Percentiles rank a stretch among this genome's conserved stretches.
Conservation (phyloP, 2,113 vertebrate genomes). For the Syngnathus typhle region DNA sequence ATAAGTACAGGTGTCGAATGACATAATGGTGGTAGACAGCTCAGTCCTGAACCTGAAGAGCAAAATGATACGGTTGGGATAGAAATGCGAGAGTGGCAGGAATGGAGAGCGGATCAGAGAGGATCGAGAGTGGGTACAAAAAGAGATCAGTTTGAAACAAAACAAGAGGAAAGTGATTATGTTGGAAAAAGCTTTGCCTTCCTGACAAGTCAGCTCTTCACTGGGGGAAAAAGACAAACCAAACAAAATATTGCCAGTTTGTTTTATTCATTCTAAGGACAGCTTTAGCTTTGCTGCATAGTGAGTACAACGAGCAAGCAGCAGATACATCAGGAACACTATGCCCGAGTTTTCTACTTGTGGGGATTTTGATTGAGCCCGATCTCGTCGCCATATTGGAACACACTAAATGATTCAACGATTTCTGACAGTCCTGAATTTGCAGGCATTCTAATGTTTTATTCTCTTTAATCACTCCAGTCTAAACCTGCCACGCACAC, state of each 20-base stretch:
- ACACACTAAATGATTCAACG: conserved; percentile 58
- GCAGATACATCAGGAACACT: conserved; percentile 25
- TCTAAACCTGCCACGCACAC: conserved; percentile 49
- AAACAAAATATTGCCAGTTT: conserved; percentile 54
- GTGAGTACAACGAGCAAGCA: conserved; percentile 40
- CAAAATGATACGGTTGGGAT: conserved; percentile 62
- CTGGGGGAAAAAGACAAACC: conserved; percentile 50
- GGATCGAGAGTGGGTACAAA: conserved; percentile 58
- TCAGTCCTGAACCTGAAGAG: conserved; percentile 54
- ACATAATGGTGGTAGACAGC: conserved; percentile 64
- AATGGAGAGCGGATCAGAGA: conserved; percentile 60
- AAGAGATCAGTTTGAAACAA: conserved; percentile 62
- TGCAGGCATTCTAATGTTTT: conserved; percentile 46
- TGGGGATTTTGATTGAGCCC: conserved; percentile 33
- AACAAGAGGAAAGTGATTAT: conserved; percentile 66
- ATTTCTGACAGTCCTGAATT: conserved; percentile 50
- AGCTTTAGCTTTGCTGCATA: conserved; percentile 25
- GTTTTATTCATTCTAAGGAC: conserved; percentile 57
- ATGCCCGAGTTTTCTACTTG: conserved; percentile 15
- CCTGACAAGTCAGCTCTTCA: conserved; percentile 58
- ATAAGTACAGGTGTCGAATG: conserved; percentile 61
- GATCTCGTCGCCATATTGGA: conserved; percentile 31
- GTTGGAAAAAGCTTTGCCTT: conserved; percentile 63
- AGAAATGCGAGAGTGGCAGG: conserved; percentile 44
- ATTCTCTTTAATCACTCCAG: conserved; percentile 62